phyloP scores from a whole-genome alignment of 64 coral and sea anemone genomes.

The Dendronephthya gigantea region DNA sequence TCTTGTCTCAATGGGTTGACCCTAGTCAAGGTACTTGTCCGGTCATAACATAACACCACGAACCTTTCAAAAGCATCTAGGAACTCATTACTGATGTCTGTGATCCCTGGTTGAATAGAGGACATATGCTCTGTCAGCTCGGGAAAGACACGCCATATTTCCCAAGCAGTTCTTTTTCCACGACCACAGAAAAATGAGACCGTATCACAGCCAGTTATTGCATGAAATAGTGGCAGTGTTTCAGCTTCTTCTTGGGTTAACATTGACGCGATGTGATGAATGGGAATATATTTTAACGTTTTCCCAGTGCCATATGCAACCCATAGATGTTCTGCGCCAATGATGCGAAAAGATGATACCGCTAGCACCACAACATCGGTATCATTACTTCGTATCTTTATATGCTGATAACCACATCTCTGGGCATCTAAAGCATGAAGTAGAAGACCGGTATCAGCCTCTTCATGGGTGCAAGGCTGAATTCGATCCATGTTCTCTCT shows the following conservation, averaged over 20 bases:
- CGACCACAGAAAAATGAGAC: neutral
- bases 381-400: constrained; percentile 48
- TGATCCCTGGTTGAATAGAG: too few species aligned
- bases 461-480: constrained; percentile 30
- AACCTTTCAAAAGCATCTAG: too few species aligned
- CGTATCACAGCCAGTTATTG: neutral
- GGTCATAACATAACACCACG: too few species aligned
- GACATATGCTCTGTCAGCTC: too few species aligned
- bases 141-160: too few species aligned
- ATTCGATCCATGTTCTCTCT: too few species aligned
- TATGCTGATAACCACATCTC: constrained; percentile 39
- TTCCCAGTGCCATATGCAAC: constrained; percentile 36
- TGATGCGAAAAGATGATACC: constrained; percentile 25
- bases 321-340: constrained; percentile 27
- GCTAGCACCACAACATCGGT: constrained; percentile 44
- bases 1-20: constrained; percentile 4
- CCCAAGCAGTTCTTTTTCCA: too few species aligned
- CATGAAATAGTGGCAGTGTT: too few species aligned
- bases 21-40: neutral
- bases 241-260: too few species aligned
- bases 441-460: constrained; percentile 28
- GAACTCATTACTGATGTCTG: too few species aligned
- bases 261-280: too few species aligned
- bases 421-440: constrained; percentile 45
- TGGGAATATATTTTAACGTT: too few species aligned